Evolutionary conservation across 2,113 vertebrate genomes (phyloP).

Genomic region (Bolborhynchus lineola): DNA sequence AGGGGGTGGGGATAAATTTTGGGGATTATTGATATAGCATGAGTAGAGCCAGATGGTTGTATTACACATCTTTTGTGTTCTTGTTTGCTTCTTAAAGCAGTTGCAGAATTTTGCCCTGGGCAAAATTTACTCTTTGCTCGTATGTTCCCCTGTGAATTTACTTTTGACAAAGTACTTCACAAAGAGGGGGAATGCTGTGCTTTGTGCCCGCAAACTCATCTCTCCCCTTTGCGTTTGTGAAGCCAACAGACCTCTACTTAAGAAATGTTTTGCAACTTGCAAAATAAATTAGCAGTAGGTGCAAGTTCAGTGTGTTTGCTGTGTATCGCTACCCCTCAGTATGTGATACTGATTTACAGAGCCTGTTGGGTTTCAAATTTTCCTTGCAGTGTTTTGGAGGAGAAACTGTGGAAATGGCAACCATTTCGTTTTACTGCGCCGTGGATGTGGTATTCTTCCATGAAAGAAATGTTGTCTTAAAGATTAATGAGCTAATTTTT

Average conservation of each 20-base stretch:
- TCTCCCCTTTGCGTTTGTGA: conserved; percentile 53
- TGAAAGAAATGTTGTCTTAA: conserved; percentile 38
- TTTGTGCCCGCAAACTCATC: neutral
- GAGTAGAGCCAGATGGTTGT: conserved; percentile 75
- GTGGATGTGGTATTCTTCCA: conserved; percentile 6
- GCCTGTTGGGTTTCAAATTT: neutral
- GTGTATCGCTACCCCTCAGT: neutral
- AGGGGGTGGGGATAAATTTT: conserved; percentile 74
- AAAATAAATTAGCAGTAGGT: conserved; percentile 61
- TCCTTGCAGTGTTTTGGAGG: conserved; percentile 8
- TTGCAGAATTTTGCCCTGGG: conserved; percentile 78
- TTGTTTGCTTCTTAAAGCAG: conserved; percentile 79
- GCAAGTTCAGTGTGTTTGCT: conserved; percentile 6
- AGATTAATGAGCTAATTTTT: conserved; percentile 65
- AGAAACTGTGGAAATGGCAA: conserved; percentile 18
- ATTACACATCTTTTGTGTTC: conserved; percentile 77
- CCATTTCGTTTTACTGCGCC: neutral
- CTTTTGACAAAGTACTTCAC: conserved; percentile 71
- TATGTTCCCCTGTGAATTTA: conserved; percentile 74
- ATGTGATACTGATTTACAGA: neutral
- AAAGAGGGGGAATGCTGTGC: conserved; percentile 43
- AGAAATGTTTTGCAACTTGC: conserved; percentile 66
- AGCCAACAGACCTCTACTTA: conserved; percentile 61
- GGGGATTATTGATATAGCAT: conserved; percentile 75
- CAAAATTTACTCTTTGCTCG: conserved; percentile 73